A percentile compares a stretch with the other conserved stretches of the same genome.
Conservation (phyloP, 2,888 invertebrate genomes). For the Ligdia adustata region DNA sequence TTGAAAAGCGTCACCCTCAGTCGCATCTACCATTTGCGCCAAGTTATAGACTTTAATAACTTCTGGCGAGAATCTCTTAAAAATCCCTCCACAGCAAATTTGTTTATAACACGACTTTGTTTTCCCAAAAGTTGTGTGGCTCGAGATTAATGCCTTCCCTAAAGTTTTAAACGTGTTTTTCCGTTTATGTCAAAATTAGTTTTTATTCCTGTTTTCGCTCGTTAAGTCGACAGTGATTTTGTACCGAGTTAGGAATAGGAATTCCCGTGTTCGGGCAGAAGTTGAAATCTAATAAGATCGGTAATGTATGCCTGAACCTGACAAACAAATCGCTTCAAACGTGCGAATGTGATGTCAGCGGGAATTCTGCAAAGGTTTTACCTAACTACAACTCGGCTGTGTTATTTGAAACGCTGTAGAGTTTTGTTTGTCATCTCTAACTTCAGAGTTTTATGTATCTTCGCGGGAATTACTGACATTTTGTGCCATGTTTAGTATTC, state of each 20-base stretch:
- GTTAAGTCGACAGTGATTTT: slow-evolving; percentile 30
- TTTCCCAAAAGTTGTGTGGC: slow-evolving; percentile 42
- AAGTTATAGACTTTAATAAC: slow-evolving; percentile 21
- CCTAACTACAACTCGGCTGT: slow-evolving; percentile 12
- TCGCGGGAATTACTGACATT: slow-evolving; percentile 15
- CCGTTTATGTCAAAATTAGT: slow-evolving; percentile 45
- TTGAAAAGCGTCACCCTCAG: slow-evolving; percentile 3
- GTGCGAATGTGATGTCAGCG: slow-evolving; percentile 17
- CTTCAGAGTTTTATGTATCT: slow-evolving; percentile 22
- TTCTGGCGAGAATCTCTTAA: slow-evolving; percentile 13
- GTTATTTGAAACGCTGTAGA: slow-evolving; percentile 26
- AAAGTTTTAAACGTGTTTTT: slow-evolving; percentile 46
- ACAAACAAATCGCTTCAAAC: slow-evolving; percentile 30
- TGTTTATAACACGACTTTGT: slow-evolving; percentile 32
- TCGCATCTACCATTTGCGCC: slow-evolving; percentile 19
- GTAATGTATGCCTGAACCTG: slow-evolving; percentile 30
- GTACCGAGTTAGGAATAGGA: slow-evolving; percentile 2
- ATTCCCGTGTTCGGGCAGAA: slow-evolving; percentile 17
- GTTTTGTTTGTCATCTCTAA: slow-evolving; percentile 29
- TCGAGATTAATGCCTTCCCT: slow-evolving; percentile 42
- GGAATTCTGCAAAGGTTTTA: slow-evolving; percentile 25
- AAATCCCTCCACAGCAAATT: slow-evolving; percentile 15
- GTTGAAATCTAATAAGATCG: slow-evolving; percentile 37
- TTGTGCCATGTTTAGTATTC: slow-evolving; percentile 19
- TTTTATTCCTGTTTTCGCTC: slow-evolving; percentile 34